Evolutionary conservation across 2,113 vertebrate genomes (phyloP).

Genomic region (Lanius ludovicianus): DNA sequence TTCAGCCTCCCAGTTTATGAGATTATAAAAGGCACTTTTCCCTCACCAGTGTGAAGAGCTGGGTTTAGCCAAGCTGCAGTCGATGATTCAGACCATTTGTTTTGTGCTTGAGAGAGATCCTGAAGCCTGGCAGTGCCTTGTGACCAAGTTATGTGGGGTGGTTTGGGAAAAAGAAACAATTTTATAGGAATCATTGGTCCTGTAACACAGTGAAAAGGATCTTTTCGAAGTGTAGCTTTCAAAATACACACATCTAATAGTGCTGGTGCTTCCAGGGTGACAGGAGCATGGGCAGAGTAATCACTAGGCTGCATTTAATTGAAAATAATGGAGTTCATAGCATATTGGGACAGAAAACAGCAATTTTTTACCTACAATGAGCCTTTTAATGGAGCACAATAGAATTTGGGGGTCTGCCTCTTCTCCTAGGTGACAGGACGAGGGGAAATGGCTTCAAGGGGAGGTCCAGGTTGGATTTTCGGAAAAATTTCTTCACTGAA

Average conservation of each 20-base stretch:
- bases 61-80: background rate
- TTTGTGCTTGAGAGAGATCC: background rate
- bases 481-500: background rate
- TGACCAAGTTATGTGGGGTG: background rate
- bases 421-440: background rate
- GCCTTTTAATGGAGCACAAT: background rate
- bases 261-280: background rate
- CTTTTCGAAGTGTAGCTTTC: background rate
- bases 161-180: background rate
- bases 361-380: background rate
- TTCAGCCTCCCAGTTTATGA: conserved; percentile 37
- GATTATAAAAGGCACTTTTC: conserved; percentile 46
- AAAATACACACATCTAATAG: background rate
- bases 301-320: background rate
- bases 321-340: background rate
- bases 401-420: rapidly evolving
- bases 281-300: rapidly evolving
- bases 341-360: background rate
- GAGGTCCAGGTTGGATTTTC: background rate
- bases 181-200: background rate
- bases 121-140: background rate
- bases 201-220: background rate
- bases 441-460: background rate
- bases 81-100: background rate
- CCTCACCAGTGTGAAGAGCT: background rate